Base-by-base conservation (phyloP, 2,113 vertebrate genomes). In the Egretta garzetta region DNA sequence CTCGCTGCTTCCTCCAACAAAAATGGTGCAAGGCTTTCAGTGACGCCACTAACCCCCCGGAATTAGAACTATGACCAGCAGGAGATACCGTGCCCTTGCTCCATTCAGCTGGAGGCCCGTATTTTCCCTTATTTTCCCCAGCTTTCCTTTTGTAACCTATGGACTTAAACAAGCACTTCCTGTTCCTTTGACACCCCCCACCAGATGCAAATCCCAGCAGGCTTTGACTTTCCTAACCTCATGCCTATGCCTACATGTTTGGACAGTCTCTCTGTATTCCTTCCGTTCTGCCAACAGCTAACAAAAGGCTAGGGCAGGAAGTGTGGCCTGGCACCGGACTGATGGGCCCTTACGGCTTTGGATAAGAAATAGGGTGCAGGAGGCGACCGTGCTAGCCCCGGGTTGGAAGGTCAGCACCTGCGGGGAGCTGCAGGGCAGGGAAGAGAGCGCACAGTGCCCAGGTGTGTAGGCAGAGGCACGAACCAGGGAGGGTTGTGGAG, bases 161-260 rank as follows among this genome's bases (percentile, higher is more conserved):
- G 0, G 53, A 33, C 18, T 68, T 32, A 47, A 82, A 62, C 18
- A 56, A 67, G 16, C 12, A 7, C 6, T 67, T 32, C 28, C 55
- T 47, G 41, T 12, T 68, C 47, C n/a, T 86, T 66, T 60, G 15
- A 30, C 18, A 2, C 18, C 10, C 15, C 9, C 56, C 28, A 32
- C 19, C 22, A 50, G 63, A 11, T 3, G 28, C n/a, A 50, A 60
- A 22, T n/a, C 23, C 1, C 7, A n/a, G 12, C 23, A 50, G 45
- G 10, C 14, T 45, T 72, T 67, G 32, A 43, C 39, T 55, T 56
- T 56, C 19, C 75, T 37, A 32, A 81, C 14, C 20, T 72, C 50
- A 33, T 71, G 14, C 12, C 32, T 32, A 39, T 1, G 3, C 27
- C 0, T 3, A n/a, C 0, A 1, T 49, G 16, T 49, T n/a, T 60